Percentiles rank a stretch among this genome's conserved stretches.
These are phyloP conservation scores for Selenia dentaria DNA, from an alignment of 2,888 invertebrate genomes.

Conservation along the genomic window DNA sequence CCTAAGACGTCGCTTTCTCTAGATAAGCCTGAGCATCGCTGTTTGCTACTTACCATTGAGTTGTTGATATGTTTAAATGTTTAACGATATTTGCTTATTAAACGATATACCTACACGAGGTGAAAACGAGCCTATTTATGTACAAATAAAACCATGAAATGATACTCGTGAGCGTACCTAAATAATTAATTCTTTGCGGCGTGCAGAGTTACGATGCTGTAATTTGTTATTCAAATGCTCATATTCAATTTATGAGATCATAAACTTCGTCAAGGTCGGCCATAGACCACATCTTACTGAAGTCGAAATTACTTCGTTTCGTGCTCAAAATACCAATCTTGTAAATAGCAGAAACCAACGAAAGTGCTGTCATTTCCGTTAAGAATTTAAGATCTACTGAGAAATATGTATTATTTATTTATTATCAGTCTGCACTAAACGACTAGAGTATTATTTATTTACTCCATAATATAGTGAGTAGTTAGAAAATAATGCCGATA, in stretches of 20 bases:
- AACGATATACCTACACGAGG: conserved; percentile 14
- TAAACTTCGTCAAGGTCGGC: conserved; percentile 34
- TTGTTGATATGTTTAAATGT: conserved; percentile 29
- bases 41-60: conserved; percentile 34
- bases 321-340: conserved; percentile 26
- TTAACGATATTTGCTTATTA: conserved; percentile 28
- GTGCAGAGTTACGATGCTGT: conserved; percentile 37
- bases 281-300: conserved; percentile 28
- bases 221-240: conserved; percentile 54
- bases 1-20: conserved; percentile 46
- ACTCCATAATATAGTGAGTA: too few species aligned
- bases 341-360: conserved; percentile 12
- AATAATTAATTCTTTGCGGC: conserved; percentile 45
- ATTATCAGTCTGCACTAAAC: too few species aligned
- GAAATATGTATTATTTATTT: too few species aligned
- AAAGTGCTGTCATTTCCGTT: conserved; percentile 24
- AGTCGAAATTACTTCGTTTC: conserved; percentile 26
- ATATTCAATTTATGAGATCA: conserved; percentile 38
- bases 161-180: conserved; percentile 27
- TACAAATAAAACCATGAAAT: conserved; percentile 14
- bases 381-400: too few species aligned
- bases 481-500: too few species aligned
- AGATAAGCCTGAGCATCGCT: conserved; percentile 41
- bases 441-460: too few species aligned
- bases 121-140: conserved; percentile 10